phyloP scores from a whole-genome alignment of 2,888 invertebrate genomes.

The Agrochola litura region DNA sequence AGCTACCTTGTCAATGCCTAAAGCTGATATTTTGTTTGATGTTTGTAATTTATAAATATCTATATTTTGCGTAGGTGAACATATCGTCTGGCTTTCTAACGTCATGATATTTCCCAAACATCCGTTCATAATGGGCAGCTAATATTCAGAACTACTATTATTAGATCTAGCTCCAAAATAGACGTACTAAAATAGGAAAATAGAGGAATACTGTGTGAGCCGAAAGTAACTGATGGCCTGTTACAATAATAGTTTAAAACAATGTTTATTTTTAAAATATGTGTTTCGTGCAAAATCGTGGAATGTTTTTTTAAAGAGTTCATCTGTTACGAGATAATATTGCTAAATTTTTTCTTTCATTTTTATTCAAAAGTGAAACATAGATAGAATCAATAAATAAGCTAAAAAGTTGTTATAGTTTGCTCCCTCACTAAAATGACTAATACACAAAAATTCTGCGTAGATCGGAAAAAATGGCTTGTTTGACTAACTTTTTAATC shows the following conservation, averaged over 20 bases:
- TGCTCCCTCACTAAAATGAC: too few species aligned
- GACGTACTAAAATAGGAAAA: neutral
- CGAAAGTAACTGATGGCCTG: neutral
- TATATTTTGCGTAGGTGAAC: neutral
- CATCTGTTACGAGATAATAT: too few species aligned
- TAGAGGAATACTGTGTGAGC: neutral
- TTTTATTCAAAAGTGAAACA: too few species aligned
- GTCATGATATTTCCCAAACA: neutral
- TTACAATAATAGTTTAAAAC: neutral
- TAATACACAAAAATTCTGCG: too few species aligned
- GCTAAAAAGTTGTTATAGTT: too few species aligned
- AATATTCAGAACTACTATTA: neutral
- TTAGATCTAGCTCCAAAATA: conserved; percentile 11
- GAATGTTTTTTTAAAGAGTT: too few species aligned
- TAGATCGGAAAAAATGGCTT: too few species aligned
- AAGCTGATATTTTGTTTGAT: neutral
- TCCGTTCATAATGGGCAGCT: neutral
- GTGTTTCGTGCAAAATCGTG: too few species aligned
- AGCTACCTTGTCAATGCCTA: neutral
- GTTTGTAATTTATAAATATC: neutral
- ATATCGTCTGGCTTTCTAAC: neutral
- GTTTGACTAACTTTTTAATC: too few species aligned
- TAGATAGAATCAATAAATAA: too few species aligned
- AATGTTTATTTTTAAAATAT: neutral
- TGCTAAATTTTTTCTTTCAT: too few species aligned